A percentile compares a stretch with the other conserved stretches of the same genome.
Conservation (phyloP, 2,113 vertebrate genomes). For the Lycocorax pyrrhopterus region DNA sequence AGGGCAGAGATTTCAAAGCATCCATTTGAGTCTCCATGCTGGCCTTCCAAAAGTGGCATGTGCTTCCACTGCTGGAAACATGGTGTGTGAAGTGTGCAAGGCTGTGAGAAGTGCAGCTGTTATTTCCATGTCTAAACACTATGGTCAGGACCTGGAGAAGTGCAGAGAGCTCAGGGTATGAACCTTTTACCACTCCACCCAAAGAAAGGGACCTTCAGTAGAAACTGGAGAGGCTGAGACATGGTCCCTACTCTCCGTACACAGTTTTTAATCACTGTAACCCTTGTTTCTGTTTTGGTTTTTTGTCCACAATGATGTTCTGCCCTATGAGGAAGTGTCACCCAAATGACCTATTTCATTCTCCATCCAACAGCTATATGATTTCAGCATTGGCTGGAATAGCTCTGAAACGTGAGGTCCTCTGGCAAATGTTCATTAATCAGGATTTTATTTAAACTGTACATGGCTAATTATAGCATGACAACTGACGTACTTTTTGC, state of each 20-base stretch:
- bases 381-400: not conserved
- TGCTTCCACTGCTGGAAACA: not conserved
- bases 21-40: not conserved
- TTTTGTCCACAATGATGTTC: not conserved
- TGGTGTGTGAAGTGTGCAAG: rapidly evolving
- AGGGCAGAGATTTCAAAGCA: not conserved
- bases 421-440: not conserved
- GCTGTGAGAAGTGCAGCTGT: not conserved
- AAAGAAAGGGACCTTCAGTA: not conserved
- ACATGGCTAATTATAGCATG: not conserved
- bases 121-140: not conserved
- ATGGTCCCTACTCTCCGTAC: not conserved
- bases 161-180: not conserved
- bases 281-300: not conserved
- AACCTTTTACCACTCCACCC: not conserved
- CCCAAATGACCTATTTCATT: not conserved
- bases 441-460: not conserved
- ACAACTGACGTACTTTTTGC: not conserved
- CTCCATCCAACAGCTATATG: not conserved
- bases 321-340: not conserved
- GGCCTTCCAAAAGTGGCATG: not conserved
- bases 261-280: not conserved
- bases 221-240: not conserved
- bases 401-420: not conserved
- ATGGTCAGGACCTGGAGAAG: not conserved